Base-by-base conservation (phyloP, 35 echinoderm and acorn worm species). In the Heliocidaris tuberculata region DNA sequence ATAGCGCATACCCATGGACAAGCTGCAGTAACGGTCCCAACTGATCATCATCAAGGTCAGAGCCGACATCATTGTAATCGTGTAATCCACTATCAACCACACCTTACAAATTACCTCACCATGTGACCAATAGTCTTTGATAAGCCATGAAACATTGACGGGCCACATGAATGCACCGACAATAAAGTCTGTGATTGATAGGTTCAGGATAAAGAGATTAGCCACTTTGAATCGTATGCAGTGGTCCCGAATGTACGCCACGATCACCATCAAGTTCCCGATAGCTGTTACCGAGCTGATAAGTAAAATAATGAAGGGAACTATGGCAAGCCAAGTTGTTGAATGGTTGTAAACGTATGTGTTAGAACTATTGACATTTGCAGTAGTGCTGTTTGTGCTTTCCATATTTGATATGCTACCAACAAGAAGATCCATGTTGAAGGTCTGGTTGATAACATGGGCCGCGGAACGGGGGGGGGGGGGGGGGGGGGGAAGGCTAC, bases 131-230 rank as follows among this genome's bases (percentile, higher is more conserved):
- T 93, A 8, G 30, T 70, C 59, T 60, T 70, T 48, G 7, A 91
- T 32, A 19, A 92, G 50, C 89, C 87, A 90, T 5, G 48, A 10
- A 17, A 59, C n/a, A 42, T 95, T 93, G 60, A 95, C 50, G 13
- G 95, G 88, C 24, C 92, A 32, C 10, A 91, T 92, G 31, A 95
- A 48, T 0, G 32, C 27, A 4, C 89, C 95, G 10, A 93, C 90
- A 9, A 95, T 24, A 19, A 95, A 32, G 47, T 95, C 95, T 5
- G 90, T 85, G 16, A 95, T 31, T 30, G 95, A 49, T 9, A 95
- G 59, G 48, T 93, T 95, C 13, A 95, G 29, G 21, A 95, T 86
- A 86, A 95, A 93, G 42, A 90, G 70, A n/a, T 95, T 95, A 30
- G 60, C 95, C 30, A 85, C 60, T 13, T 42, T 93, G 24, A 50